Evolutionary conservation across 2,113 vertebrate genomes (phyloP).

Genomic region (Caranx ignobilis): DNA sequence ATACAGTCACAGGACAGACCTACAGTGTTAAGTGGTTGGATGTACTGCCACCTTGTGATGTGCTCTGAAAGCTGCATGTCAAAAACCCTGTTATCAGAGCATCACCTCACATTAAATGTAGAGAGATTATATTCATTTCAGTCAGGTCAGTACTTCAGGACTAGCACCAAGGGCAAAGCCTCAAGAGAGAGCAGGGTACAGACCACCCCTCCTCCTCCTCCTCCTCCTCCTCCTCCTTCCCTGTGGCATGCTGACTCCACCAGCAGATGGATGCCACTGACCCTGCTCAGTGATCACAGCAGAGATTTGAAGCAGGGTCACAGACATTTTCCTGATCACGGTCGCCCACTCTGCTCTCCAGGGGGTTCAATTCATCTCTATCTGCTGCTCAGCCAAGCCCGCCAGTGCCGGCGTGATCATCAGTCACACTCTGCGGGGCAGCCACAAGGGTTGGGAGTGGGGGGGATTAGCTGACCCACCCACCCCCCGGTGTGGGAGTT

Average conservation of each 20-base stretch:
- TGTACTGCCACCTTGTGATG: constrained; percentile 82
- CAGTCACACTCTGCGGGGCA: constrained; percentile 65
- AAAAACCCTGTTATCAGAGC: not conserved
- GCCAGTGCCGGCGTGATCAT: constrained; percentile 46
- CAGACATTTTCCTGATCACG: constrained; percentile 53
- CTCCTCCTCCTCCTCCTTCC: constrained; percentile 24
- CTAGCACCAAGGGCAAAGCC: constrained; percentile 21
- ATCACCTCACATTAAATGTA: not conserved
- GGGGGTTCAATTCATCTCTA: constrained; percentile 59
- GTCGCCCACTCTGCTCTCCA: constrained; percentile 26
- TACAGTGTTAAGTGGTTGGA: constrained; percentile 23
- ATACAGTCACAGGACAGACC: not conserved
- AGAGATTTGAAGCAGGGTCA: constrained; percentile 49
- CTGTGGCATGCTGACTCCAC: constrained; percentile 15
- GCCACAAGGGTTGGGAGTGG: no score
- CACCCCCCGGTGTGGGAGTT: constrained; percentile 58
- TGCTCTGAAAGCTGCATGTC: constrained; percentile 54
- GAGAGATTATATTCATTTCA: constrained; percentile 4
- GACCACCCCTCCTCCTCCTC: constrained; percentile 24
- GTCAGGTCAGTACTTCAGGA: constrained; percentile 35
- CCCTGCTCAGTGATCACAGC: constrained; percentile 61
- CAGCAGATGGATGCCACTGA: constrained; percentile 55
- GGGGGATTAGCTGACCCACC: constrained; percentile 66
- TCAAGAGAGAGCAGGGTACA: not conserved
- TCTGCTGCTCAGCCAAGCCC: constrained; percentile 64